These are phyloP conservation scores for Montipora capricornis DNA, from an alignment of 64 coral and sea anemone species.

Conservation along the genomic window DNA sequence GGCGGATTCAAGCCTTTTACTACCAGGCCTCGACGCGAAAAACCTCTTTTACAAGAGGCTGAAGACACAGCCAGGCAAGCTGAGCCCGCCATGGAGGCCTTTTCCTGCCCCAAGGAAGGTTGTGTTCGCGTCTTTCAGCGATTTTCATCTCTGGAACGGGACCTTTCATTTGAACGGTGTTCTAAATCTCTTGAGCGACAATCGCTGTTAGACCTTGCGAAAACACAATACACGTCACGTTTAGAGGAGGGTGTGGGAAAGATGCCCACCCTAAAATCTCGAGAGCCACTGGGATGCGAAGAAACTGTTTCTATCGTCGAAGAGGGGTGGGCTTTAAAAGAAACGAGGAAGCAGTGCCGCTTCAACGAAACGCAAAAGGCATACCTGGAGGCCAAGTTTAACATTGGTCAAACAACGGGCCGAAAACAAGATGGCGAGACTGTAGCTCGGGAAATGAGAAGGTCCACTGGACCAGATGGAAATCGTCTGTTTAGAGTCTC, in stretches of 20 bases:
- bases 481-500: background rate
- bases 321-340: slow-evolving; percentile 38
- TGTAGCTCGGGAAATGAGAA: background rate
- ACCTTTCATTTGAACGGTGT: slow-evolving; percentile 49
- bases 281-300: background rate
- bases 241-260: slow-evolving; percentile 33
- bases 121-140: slow-evolving; percentile 11
- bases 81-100: background rate
- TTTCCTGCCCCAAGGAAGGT: background rate
- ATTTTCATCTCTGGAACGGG: slow-evolving; percentile 17
- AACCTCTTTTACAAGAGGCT: background rate
- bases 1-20: background rate
- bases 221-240: slow-evolving; percentile 29
- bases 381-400: slow-evolving; percentile 23
- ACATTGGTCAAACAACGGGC: slow-evolving; percentile 14
- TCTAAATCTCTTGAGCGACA: slow-evolving; percentile 30
- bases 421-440: background rate
- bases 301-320: background rate
- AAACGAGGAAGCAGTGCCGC: slow-evolving; percentile 5
- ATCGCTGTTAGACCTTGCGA: slow-evolving; percentile 42
- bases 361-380: slow-evolving; percentile 6
- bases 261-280: slow-evolving; percentile 33
- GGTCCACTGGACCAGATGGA: background rate
- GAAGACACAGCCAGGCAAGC: background rate
- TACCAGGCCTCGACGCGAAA: background rate